phyloP scores from a whole-genome alignment of 2,888 invertebrate genomes.

The Ophion slaviceki region DNA sequence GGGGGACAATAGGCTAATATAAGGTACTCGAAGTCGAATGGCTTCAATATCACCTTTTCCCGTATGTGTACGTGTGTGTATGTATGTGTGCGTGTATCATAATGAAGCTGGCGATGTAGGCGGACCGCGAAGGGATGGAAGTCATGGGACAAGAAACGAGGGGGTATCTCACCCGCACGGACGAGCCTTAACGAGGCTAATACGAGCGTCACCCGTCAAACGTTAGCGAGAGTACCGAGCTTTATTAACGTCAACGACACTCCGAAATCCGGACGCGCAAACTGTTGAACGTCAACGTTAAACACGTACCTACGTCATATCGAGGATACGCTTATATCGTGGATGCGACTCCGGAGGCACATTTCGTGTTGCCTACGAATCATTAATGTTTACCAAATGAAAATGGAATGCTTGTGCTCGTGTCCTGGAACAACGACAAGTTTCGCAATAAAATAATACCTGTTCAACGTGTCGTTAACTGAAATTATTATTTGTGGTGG shows the following conservation, averaged over 20 bases:
- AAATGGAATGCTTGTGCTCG: neutral
- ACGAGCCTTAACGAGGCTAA: conserved; percentile 78
- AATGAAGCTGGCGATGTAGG: conserved; percentile 4
- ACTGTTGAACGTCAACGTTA: conserved; percentile 81
- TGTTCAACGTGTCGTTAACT: neutral
- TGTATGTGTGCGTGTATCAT: conserved; percentile 40
- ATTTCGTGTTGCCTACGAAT: neutral
- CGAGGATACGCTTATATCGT: conserved; percentile 47
- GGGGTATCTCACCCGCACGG: conserved; percentile 63
- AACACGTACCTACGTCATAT: conserved; percentile 66
- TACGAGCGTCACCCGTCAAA: conserved; percentile 69
- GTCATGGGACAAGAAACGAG: conserved; percentile 56
- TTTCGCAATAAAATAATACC: neutral
- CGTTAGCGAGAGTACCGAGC: conserved; percentile 70
- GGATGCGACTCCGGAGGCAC: neutral
- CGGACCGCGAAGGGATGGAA: conserved; percentile 52
- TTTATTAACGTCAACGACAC: conserved; percentile 77
- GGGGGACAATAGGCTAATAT: neutral
- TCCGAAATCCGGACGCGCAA: conserved; percentile 75
- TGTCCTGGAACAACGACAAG: neutral
- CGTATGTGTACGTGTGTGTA: neutral
- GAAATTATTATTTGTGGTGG: too few relatives aligned
- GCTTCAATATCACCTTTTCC: neutral
- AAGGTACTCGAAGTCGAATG: neutral
- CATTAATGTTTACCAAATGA: neutral